Evolutionary conservation across 2,113 vertebrate species (phyloP).

Genomic region (Strigops habroptila): DNA sequence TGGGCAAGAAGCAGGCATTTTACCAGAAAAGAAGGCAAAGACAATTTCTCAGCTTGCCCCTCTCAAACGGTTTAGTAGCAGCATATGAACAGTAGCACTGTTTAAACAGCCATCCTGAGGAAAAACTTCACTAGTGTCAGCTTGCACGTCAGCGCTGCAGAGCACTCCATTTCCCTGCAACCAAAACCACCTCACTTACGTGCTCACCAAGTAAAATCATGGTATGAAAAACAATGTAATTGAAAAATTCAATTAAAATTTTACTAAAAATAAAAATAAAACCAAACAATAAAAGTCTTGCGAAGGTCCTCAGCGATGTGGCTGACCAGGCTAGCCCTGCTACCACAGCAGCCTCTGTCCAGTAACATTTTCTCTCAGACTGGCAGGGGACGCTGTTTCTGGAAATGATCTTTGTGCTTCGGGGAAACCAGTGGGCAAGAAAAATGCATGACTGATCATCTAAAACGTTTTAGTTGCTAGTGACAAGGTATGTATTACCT

Average conservation of each 20-base stretch:
- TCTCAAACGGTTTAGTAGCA: background rate
- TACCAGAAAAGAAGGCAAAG: background rate
- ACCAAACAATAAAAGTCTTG: background rate
- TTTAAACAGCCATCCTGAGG: background rate
- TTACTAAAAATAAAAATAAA: background rate
- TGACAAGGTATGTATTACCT: background rate
- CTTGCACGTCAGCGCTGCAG: background rate
- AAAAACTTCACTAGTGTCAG: background rate
- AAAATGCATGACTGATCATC: fast-evolving
- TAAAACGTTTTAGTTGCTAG: background rate
- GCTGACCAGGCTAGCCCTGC: background rate
- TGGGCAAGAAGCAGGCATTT: fast-evolving
- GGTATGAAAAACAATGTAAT: background rate
- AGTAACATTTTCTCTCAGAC: background rate
- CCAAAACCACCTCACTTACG: background rate
- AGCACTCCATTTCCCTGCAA: background rate
- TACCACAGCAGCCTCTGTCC: background rate
- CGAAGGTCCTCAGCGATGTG: background rate
- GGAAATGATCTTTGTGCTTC: background rate
- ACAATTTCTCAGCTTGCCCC: background rate
- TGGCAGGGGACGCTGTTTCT: background rate
- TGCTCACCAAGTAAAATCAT: background rate
- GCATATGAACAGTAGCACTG: background rate
- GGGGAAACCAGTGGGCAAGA: background rate
- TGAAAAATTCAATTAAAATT: background rate